A percentile compares a stretch with the other conserved stretches of the same genome.
phyloP scores from a whole-genome alignment of 2,113 vertebrate genomes.

The Phylloscopus trochiloides region DNA sequence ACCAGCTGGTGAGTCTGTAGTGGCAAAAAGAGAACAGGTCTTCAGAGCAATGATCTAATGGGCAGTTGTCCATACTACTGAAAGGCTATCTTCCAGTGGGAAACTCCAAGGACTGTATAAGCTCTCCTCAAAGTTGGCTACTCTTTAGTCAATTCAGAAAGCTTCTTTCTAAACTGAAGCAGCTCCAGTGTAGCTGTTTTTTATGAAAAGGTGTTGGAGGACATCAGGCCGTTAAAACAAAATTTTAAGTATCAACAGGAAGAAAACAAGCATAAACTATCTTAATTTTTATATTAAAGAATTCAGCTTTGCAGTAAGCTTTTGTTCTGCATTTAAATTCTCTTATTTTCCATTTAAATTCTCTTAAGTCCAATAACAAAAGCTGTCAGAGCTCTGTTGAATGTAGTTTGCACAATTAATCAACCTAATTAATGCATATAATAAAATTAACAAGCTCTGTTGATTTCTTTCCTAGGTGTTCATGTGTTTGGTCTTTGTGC shows the following conservation, averaged over 20 bases:
- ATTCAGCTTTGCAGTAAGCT: neutral
- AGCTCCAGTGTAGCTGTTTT: neutral
- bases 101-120: neutral
- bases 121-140: neutral
- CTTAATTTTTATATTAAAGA: neutral
- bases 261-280: neutral
- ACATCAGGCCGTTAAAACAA: neutral
- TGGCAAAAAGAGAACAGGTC: neutral
- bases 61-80: neutral
- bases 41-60: neutral
- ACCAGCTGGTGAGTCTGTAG: neutral
- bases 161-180: neutral
- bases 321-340: neutral
- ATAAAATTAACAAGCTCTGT: neutral
- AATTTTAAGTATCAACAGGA: neutral
- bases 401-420: neutral
- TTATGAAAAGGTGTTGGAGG: neutral
- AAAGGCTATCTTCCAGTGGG: neutral
- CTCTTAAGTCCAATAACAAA: neutral
- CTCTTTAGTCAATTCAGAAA: neutral
- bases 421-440: neutral
- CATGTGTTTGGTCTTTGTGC: constrained; percentile 96
- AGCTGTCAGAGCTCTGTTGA: neutral
- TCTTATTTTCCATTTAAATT: neutral
- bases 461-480: constrained; percentile 79